phyloP scores from a whole-genome alignment of 1,140 invertebrate species.

The Drosophila setifemur region DNA sequence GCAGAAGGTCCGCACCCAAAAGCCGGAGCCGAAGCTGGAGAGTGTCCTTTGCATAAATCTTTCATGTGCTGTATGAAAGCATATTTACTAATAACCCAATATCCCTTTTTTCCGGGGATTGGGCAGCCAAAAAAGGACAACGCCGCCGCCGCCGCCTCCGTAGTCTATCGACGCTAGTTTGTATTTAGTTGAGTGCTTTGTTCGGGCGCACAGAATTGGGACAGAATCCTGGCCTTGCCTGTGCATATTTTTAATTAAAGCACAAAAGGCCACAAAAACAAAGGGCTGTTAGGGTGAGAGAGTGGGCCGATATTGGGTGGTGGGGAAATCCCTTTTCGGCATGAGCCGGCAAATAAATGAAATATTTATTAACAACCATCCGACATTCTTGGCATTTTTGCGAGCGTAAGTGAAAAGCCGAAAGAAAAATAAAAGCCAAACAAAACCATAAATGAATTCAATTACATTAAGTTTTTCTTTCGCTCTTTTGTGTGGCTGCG shows the following conservation, averaged over 20 bases:
- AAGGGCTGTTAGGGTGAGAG: conserved; percentile 26
- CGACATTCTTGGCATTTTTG: conserved; percentile 72
- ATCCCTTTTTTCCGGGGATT: conserved; percentile 56
- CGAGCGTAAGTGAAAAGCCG: conserved; percentile 61
- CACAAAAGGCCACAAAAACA: conserved; percentile 72
- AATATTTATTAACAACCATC: conserved; percentile 77
- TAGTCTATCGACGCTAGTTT: conserved; percentile 56
- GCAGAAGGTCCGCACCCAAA: background rate
- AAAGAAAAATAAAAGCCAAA: conserved; percentile 59
- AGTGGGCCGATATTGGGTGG: background rate
- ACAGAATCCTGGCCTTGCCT: conserved; percentile 64
- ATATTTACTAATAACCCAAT: conserved; percentile 79
- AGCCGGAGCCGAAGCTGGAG: conserved; percentile 26
- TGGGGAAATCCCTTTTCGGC: conserved; percentile 36
- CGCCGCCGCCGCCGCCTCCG: background rate
- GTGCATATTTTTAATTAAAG: conserved; percentile 78
- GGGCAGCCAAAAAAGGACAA: conserved; percentile 56
- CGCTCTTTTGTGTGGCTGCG: conserved; percentile 24
- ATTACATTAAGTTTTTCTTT: conserved; percentile 76
- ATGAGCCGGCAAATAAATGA: conserved; percentile 70
- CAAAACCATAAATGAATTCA: conserved; percentile 80
- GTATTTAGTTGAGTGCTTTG: conserved; percentile 75
- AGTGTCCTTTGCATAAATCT: conserved; percentile 65
- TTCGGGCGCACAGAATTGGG: conserved; percentile 42
- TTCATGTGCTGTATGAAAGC: conserved; percentile 71